Evolutionary conservation across 2,888 invertebrate genomes (phyloP).

Genomic region (Choreutis nemorana): DNA sequence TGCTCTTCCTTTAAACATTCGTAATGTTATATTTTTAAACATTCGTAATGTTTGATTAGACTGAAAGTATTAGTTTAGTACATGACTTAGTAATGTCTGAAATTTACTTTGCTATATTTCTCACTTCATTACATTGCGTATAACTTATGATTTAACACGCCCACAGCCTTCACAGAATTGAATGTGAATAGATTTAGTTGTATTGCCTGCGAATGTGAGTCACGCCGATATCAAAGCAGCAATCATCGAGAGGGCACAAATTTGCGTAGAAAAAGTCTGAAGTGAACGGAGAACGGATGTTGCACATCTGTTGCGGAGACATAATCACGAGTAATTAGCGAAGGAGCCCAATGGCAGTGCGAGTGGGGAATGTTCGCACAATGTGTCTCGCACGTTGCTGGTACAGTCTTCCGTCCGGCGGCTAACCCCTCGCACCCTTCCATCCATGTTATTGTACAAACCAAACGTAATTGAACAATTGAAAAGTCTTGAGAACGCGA

Average conservation of each 20-base stretch:
- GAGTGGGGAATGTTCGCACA: constrained; percentile 45
- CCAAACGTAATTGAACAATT: constrained; percentile 2
- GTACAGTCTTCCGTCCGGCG: constrained; percentile 32
- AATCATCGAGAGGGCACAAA: no score
- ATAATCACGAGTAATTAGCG: constrained; percentile 59
- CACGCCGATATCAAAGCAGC: not conserved
- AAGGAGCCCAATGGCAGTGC: constrained; percentile 28
- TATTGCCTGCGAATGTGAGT: constrained; percentile 6
- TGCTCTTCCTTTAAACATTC: no score
- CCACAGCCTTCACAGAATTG: constrained; percentile 19
- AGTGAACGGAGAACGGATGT: constrained; percentile 52
- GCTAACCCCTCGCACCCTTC: constrained; percentile 16
- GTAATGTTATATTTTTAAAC: no score
- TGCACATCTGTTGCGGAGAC: constrained; percentile 58
- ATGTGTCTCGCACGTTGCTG: constrained; percentile 57
- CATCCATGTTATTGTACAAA: constrained; percentile 10
- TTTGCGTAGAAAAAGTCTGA: constrained; percentile 2
- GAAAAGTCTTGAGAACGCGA: no score
- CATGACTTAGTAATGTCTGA: no score
- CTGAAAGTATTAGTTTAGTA: no score
- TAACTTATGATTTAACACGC: constrained; percentile 26
- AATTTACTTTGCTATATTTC: no score
- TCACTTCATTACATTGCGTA: no score
- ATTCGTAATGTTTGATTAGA: no score
- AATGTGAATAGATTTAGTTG: constrained; percentile 20